phyloP scores from a whole-genome alignment of 2,797 vertebrate species.

The Lophotriccus pileatus region DNA sequence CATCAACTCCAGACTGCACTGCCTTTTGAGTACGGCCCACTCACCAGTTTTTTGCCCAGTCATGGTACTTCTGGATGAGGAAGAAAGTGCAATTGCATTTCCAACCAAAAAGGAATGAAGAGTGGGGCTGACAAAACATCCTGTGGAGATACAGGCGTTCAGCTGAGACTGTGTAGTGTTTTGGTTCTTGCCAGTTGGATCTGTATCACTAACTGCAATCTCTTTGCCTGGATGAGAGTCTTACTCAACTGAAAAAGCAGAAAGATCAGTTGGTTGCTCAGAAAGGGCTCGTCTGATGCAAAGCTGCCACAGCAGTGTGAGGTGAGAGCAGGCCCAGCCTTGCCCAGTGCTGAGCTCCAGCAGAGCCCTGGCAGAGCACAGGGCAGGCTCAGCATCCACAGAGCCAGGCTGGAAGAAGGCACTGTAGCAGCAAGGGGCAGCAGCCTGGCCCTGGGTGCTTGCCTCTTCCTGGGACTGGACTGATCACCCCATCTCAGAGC shows the following conservation, averaged over 20 bases:
- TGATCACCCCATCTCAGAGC: rapidly evolving
- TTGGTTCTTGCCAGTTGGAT: constrained; percentile 28
- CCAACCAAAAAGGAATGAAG: constrained; percentile 9
- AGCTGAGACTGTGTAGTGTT: constrained; percentile 16
- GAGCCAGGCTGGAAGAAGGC: neutral
- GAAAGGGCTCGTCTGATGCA: neutral
- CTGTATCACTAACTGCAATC: constrained; percentile 58
- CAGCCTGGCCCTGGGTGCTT: neutral
- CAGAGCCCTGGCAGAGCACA: neutral
- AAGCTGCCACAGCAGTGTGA: neutral
- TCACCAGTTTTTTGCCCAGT: constrained; percentile 32
- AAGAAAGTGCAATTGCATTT: constrained; percentile 40
- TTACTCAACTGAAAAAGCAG: neutral
- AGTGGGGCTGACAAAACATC: neutral
- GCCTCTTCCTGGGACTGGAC: neutral
- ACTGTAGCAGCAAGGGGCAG: rapidly evolving
- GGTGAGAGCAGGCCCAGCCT: neutral
- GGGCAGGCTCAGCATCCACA: neutral
- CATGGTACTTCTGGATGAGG: constrained; percentile 18
- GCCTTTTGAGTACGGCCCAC: constrained; percentile 36
- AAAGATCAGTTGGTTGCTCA: neutral
- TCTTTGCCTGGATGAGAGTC: constrained; percentile 55
- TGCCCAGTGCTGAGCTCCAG: neutral
- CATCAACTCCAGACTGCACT: constrained; percentile 61
- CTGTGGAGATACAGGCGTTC: neutral